phyloP scores from a whole-genome alignment of 1,140 invertebrate genomes.

The Micrasema longulum region DNA sequence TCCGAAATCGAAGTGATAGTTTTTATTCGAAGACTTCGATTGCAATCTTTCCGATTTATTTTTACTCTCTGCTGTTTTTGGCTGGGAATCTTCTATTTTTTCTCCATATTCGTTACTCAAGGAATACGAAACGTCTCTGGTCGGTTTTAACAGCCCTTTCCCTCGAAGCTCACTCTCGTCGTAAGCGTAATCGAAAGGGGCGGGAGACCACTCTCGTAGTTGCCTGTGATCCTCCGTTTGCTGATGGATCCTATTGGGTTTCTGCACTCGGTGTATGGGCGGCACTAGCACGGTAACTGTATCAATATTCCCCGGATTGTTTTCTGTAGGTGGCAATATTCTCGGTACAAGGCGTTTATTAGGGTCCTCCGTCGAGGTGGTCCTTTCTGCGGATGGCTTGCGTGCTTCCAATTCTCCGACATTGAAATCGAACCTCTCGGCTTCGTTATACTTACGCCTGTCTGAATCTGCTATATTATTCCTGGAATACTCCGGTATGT shows the following conservation, averaged over 20 bases:
- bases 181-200: conserved; percentile 43
- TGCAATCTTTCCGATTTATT: conserved; percentile 25
- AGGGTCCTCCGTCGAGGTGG: conserved; percentile 64
- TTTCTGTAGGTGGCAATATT: conserved; percentile 64
- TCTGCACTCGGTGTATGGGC: conserved; percentile 64
- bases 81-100: not conserved
- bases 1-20: conserved; percentile 47
- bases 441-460: conserved; percentile 49
- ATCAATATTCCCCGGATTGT: conserved; percentile 65
- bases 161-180: conserved; percentile 41
- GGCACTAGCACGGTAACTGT: conserved; percentile 66
- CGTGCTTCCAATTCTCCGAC: conserved; percentile 51
- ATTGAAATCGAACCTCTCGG: conserved; percentile 51
- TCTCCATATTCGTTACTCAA: conserved; percentile 31
- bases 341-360: conserved; percentile 60
- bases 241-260: conserved; percentile 57
- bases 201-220: conserved; percentile 39
- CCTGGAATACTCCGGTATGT: conserved; percentile 35
- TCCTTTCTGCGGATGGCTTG: conserved; percentile 60
- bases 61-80: not conserved
- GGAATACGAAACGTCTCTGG: conserved; percentile 37
- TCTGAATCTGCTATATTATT: conserved; percentile 56
- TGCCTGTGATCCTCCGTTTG: conserved; percentile 37
- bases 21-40: conserved; percentile 16
- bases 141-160: conserved; percentile 27